Conservation (phyloP, 2,797 vertebrate genomes). For the Australoheros facetus region DNA sequence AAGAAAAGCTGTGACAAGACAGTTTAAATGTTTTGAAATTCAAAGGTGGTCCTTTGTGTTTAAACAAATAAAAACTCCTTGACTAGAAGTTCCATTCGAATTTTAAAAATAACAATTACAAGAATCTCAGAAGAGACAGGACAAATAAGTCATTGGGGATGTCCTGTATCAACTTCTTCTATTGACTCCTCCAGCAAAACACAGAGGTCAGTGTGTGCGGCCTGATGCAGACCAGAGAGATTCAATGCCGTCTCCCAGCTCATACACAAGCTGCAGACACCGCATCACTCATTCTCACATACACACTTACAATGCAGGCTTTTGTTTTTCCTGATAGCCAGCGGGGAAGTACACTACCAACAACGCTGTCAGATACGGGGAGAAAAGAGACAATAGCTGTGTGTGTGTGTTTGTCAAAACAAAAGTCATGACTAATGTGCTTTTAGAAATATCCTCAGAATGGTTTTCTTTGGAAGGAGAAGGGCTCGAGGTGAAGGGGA, state of each 20-base stretch:
- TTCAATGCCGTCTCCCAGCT: conserved; percentile 16
- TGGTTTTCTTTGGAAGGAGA: conserved; percentile 6
- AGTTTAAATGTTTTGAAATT: background rate
- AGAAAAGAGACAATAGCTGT: conserved; percentile 7
- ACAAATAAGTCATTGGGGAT: background rate
- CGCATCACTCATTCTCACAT: background rate
- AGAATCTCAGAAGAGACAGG: background rate
- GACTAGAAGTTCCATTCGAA: background rate
- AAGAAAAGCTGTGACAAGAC: background rate
- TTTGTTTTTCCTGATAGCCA: conserved; percentile 30
- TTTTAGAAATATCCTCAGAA: background rate
- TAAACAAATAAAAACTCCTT: background rate
- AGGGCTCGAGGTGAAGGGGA: background rate
- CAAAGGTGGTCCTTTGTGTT: background rate
- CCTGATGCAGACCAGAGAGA: conserved; percentile 9
- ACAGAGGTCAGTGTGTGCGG: conserved; percentile 15
- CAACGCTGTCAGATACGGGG: background rate
- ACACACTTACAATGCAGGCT: conserved; percentile 18
- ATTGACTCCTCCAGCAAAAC: conserved; percentile 10
- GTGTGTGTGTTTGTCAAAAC: conserved; percentile 18
- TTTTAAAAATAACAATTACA: background rate
- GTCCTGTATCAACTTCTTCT: background rate
- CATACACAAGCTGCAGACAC: conserved; percentile 23
- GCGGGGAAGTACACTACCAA: conserved; percentile 23
- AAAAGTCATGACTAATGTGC: conserved; percentile 15